A percentile compares a stretch with the other conserved stretches of the same genome.
Evolutionary conservation across 2,888 invertebrate species (phyloP).

Genomic region (Thelaira solivaga): DNA sequence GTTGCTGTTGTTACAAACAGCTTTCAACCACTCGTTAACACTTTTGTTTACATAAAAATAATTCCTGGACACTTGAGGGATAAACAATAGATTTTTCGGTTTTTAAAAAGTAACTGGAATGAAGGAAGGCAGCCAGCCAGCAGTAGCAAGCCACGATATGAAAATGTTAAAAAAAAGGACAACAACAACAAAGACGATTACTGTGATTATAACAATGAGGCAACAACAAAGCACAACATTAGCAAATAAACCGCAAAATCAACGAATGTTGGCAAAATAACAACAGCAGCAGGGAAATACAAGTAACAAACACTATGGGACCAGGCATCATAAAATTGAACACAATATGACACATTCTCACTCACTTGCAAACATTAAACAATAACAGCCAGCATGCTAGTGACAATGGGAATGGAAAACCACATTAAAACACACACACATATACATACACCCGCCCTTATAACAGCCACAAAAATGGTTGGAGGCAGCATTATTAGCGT

Average conservation of each 20-base stretch:
- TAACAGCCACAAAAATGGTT: background rate
- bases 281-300: conserved; percentile 19
- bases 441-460: conserved; percentile 59
- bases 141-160: too few relatives aligned
- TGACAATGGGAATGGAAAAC: conserved; percentile 39
- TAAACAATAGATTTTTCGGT: conserved; percentile 44
- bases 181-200: conserved; percentile 38
- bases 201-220: conserved; percentile 52
- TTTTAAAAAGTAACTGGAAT: background rate
- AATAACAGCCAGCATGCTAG: background rate
- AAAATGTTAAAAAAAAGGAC: too few relatives aligned
- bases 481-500: background rate
- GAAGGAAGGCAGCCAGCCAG: conserved; percentile 15
- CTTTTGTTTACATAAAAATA: conserved; percentile 63
- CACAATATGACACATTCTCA: conserved; percentile 25
- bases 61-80: conserved; percentile 53
- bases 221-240: conserved; percentile 12
- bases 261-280: conserved; percentile 47
- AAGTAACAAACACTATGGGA: background rate
- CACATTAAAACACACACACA: conserved; percentile 54
- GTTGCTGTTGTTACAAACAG: conserved; percentile 39
- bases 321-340: background rate
- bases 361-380: background rate
- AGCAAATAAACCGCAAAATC: conserved; percentile 38
- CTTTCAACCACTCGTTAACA: conserved; percentile 72